phyloP scores from a whole-genome alignment of 1,140 invertebrate species.

The Drosophila ohnishii region DNA sequence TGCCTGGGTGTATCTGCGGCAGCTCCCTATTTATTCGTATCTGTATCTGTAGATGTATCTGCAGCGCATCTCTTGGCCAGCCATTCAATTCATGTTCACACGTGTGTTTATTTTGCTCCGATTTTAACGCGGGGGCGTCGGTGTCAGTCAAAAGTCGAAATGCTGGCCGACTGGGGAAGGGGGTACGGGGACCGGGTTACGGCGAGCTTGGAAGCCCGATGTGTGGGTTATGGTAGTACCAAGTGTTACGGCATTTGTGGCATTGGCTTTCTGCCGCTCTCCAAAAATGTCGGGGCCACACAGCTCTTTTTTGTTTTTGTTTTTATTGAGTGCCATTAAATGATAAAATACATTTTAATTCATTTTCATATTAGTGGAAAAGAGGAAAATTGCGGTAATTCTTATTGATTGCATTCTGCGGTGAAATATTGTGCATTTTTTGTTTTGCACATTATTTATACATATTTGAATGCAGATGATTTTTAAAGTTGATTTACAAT shows the following conservation, averaged over 20 bases:
- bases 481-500: constrained; percentile 17
- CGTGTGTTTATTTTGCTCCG: constrained; percentile 73
- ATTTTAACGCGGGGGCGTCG: constrained; percentile 51
- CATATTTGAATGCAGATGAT: constrained; percentile 7
- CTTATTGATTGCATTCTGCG: constrained; percentile 20
- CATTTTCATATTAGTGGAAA: constrained; percentile 39
- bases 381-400: constrained; percentile 4
- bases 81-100: constrained; percentile 73
- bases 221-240: constrained; percentile 36
- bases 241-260: constrained; percentile 77
- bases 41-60: constrained; percentile 49
- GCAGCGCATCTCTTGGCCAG: constrained; percentile 69
- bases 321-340: constrained; percentile 64
- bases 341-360: constrained; percentile 55
- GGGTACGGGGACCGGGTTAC: background rate
- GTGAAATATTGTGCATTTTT: constrained; percentile 16
- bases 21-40: constrained; percentile 9
- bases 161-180: background rate
- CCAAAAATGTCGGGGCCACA: constrained; percentile 39
- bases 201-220: constrained; percentile 1
- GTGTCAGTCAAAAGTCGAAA: constrained; percentile 36
- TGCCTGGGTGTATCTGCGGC: constrained; percentile 18
- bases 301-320: constrained; percentile 20
- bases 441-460: constrained; percentile 4
- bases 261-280: constrained; percentile 52